phyloP scores from a whole-genome alignment of 2,113 vertebrate species.

The Tachysurus vachellii region DNA sequence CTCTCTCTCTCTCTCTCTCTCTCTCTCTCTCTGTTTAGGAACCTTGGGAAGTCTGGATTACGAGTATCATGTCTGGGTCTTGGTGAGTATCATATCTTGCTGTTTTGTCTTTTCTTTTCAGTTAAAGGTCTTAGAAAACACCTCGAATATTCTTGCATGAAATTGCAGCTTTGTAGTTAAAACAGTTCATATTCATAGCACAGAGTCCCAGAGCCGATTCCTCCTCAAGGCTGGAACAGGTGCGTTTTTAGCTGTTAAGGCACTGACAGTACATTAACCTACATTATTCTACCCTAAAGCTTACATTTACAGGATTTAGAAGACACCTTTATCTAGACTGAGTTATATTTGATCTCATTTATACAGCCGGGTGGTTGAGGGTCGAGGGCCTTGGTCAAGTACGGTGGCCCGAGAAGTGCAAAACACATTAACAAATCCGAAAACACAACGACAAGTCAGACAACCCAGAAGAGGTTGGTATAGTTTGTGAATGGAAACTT shows the following conservation, averaged over 20 bases:
- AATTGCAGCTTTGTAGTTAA: not conserved
- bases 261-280: not conserved
- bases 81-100: constrained; percentile 40
- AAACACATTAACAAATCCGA: too few relatives aligned
- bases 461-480: too few relatives aligned
- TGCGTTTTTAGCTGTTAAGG: not conserved
- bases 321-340: too few relatives aligned
- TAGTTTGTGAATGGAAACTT: too few relatives aligned
- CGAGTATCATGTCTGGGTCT: constrained; percentile 55
- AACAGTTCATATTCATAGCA: not conserved
- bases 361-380: too few relatives aligned
- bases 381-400: too few relatives aligned
- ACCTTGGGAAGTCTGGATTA: constrained; percentile 54
- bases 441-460: too few relatives aligned
- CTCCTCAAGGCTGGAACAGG: not conserved
- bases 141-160: not conserved
- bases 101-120: not conserved
- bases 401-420: too few relatives aligned
- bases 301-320: too few relatives aligned
- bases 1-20: constrained; percentile 37
- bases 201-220: not conserved
- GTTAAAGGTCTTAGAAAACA: not conserved
- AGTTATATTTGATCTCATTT: too few relatives aligned
- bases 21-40: constrained; percentile 46
- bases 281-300: too few relatives aligned